Percentiles rank a stretch among this genome's conserved stretches.
phyloP scores from a whole-genome alignment of 1,140 invertebrate species.

The Drosophila virilis region DNA sequence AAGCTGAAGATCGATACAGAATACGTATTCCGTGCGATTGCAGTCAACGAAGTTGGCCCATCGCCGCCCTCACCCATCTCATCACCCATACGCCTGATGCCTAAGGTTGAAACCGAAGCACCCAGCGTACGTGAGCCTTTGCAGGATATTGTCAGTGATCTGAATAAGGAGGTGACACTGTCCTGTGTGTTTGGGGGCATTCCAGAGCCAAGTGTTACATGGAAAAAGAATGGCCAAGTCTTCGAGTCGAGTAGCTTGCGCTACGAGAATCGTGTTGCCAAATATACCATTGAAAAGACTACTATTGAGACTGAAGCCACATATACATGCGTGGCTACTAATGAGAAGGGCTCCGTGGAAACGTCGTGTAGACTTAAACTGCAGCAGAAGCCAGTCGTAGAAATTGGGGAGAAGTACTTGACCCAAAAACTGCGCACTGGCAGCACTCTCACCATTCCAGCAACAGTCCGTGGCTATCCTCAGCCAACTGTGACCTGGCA shows the following conservation, averaged over 20 bases:
- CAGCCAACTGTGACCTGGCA: constrained; percentile 88
- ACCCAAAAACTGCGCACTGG: constrained; percentile 87
- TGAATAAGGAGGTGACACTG: constrained; percentile 88
- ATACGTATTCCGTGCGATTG: constrained; percentile 90
- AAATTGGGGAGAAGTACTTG: constrained; percentile 86
- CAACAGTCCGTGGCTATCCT: constrained; percentile 88
- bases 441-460: constrained; percentile 87
- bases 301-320: constrained; percentile 87
- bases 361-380: constrained; percentile 88
- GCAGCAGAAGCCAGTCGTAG: constrained; percentile 88
- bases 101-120: constrained; percentile 85
- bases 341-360: constrained; percentile 89
- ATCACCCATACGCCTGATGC: constrained; percentile 86
- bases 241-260: constrained; percentile 86
- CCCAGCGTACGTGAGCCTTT: constrained; percentile 88
- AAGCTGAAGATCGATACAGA: constrained; percentile 89
- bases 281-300: constrained; percentile 88
- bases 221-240: constrained; percentile 88
- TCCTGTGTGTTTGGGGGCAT: constrained; percentile 92
- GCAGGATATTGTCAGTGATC: constrained; percentile 86
- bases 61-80: constrained; percentile 87
- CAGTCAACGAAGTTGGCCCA: constrained; percentile 90
- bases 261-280: constrained; percentile 91
- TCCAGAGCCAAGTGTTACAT: constrained; percentile 92
- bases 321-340: constrained; percentile 90